Evolutionary conservation across 2,113 vertebrate genomes (phyloP).

Genomic region (Cacatua alba): DNA sequence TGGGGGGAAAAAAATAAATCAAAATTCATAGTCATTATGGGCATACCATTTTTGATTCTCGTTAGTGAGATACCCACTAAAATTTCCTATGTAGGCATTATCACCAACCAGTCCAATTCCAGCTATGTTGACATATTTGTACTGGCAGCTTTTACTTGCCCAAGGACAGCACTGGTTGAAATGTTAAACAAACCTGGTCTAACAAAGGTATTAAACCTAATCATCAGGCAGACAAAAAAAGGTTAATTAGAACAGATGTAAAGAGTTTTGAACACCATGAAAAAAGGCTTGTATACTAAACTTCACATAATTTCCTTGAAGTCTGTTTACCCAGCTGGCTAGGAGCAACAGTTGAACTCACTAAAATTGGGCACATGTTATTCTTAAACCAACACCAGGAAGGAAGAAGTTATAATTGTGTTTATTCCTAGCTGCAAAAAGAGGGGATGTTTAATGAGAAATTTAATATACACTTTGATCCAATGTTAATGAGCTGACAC

Average conservation of each 20-base stretch:
- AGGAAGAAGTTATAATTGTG: conserved; percentile 66
- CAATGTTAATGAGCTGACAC: conserved; percentile 60
- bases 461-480: conserved; percentile 62
- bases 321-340: conserved; percentile 60
- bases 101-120: not conserved
- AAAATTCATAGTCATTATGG: not conserved
- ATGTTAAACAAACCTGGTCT: not conserved
- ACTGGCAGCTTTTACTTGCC: conserved; percentile 13
- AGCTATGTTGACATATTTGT: not conserved
- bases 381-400: conserved; percentile 53
- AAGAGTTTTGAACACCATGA: not conserved
- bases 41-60: not conserved
- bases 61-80: not conserved
- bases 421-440: conserved; percentile 63
- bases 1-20: fast-evolving
- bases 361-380: conserved; percentile 26
- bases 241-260: conserved; percentile 50
- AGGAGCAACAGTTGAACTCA: conserved; percentile 29
- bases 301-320: conserved; percentile 28
- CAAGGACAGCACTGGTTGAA: conserved; percentile 8
- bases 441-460: conserved; percentile 57
- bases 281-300: conserved; percentile 10
- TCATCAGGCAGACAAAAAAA: conserved; percentile 44
- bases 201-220: conserved; percentile 10
- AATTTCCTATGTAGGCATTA: not conserved